Evolutionary conservation across 2,113 vertebrate genomes (phyloP).

Genomic region (Litocranius walleri): DNA sequence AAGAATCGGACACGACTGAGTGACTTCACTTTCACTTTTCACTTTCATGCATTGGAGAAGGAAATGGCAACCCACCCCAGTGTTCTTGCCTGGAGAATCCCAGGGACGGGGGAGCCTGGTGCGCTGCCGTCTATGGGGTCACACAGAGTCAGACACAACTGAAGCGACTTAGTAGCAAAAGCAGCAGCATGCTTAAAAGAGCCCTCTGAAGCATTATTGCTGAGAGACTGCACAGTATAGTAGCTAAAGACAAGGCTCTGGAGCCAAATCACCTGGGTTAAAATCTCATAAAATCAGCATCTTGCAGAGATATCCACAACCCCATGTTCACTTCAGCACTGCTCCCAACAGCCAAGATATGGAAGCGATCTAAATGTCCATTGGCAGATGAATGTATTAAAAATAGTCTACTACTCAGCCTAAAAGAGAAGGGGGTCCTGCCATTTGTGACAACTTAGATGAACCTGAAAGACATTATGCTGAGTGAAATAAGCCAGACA

Average conservation of each 20-base stretch:
- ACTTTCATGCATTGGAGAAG: too few relatives aligned
- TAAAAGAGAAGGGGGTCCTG: neutral
- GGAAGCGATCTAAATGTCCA: too few relatives aligned
- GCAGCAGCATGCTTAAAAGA: neutral
- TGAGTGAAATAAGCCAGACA: neutral
- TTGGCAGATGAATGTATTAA: fast-evolving
- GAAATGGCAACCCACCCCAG: too few relatives aligned
- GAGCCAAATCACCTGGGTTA: neutral
- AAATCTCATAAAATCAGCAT: neutral
- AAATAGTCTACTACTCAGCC: neutral
- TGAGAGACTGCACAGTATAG: neutral
- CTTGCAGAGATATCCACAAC: neutral
- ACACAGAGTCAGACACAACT: fast-evolving
- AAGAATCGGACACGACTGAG: too few relatives aligned
- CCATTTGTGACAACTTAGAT: neutral
- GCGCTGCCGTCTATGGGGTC: too few relatives aligned
- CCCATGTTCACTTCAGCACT: neutral
- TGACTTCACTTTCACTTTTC: too few relatives aligned
- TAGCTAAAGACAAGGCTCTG: neutral
- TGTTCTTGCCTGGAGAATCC: too few relatives aligned
- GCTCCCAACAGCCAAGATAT: neutral
- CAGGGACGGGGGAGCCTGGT: too few relatives aligned
- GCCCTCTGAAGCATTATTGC: too few relatives aligned
- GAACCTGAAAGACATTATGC: neutral
- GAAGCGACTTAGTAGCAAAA: too few relatives aligned